Conservation (phyloP, 2,113 vertebrate species). For the Zeus faber region DNA sequence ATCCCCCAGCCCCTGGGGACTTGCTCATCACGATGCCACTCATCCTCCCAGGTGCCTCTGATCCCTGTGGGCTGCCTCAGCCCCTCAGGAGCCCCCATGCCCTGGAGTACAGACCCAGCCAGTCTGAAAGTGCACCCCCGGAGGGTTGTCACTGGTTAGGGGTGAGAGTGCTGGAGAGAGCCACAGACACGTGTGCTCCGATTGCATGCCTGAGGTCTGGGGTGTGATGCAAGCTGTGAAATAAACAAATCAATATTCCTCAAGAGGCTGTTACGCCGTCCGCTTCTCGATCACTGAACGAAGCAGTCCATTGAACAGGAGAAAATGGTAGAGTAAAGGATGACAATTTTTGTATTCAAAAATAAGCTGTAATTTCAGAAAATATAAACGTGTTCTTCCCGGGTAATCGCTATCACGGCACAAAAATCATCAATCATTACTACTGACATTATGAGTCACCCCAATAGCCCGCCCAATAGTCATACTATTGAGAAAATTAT, state of each 20-base stretch:
- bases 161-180: slow-evolving; percentile 17
- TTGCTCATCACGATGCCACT: slow-evolving; percentile 45
- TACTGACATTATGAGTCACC: too few relatives aligned
- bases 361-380: too few relatives aligned
- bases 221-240: slow-evolving; percentile 36
- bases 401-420: too few relatives aligned
- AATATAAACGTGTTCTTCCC: too few relatives aligned
- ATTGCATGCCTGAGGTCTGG: slow-evolving; percentile 31
- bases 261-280: neutral
- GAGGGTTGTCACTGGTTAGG: slow-evolving; percentile 17
- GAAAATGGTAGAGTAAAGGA: too few relatives aligned
- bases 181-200: slow-evolving; percentile 30
- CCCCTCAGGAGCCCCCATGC: slow-evolving; percentile 24
- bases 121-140: slow-evolving; percentile 15
- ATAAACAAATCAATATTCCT: slow-evolving; percentile 50
- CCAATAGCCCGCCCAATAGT: too few relatives aligned
- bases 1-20: slow-evolving; percentile 29
- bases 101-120: slow-evolving; percentile 37
- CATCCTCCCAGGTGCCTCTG: slow-evolving; percentile 12
- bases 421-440: too few relatives aligned
- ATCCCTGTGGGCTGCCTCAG: slow-evolving; percentile 35
- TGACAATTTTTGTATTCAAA: too few relatives aligned
- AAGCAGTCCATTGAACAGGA: slow-evolving; percentile 4
- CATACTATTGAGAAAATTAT: neutral
- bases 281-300: slow-evolving; percentile 8